Conservation (phyloP, 2,888 invertebrate genomes). For the Epinotia ramella region DNA sequence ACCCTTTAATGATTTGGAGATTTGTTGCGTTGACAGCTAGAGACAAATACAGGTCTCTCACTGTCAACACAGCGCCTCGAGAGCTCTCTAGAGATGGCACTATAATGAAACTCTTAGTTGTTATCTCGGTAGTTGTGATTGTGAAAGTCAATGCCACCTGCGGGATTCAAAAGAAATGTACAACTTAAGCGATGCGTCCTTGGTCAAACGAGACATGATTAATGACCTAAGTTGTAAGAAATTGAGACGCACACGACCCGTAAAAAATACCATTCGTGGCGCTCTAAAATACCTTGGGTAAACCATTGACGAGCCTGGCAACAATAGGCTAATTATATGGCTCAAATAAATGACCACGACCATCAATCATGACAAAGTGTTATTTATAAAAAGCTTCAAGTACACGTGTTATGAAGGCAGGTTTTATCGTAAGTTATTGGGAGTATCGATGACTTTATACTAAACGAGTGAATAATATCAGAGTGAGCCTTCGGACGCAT, state of each 20-base stretch:
- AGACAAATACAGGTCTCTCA: too few relatives aligned
- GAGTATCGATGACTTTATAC: conserved; percentile 15
- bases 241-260: conserved; percentile 63
- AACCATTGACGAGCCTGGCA: conserved; percentile 58
- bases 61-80: too few relatives aligned
- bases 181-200: conserved; percentile 63
- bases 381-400: conserved; percentile 11
- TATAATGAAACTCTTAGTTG: too few relatives aligned
- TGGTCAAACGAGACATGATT: conserved; percentile 76
- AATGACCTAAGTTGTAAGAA: conserved; percentile 68
- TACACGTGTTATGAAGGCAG: conserved; percentile 5
- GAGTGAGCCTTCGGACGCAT: not conserved
- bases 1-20: too few relatives aligned
- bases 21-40: too few relatives aligned
- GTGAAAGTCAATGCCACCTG: conserved; percentile 41
- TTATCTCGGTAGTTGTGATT: conserved; percentile 3
- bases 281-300: conserved; percentile 60
- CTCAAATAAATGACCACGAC: conserved; percentile 71
- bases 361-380: conserved; percentile 51
- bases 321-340: conserved; percentile 78
- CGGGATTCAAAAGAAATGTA: conserved; percentile 55
- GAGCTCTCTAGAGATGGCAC: too few relatives aligned
- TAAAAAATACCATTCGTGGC: conserved; percentile 62
- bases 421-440: conserved; percentile 25
- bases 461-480: conserved; percentile 1